A percentile compares a stretch with the other conserved stretches of the same genome.
These are phyloP conservation scores for Halcyon malimbica DNA, from an alignment of 2,113 vertebrate genomes.

Conservation along the genomic window DNA sequence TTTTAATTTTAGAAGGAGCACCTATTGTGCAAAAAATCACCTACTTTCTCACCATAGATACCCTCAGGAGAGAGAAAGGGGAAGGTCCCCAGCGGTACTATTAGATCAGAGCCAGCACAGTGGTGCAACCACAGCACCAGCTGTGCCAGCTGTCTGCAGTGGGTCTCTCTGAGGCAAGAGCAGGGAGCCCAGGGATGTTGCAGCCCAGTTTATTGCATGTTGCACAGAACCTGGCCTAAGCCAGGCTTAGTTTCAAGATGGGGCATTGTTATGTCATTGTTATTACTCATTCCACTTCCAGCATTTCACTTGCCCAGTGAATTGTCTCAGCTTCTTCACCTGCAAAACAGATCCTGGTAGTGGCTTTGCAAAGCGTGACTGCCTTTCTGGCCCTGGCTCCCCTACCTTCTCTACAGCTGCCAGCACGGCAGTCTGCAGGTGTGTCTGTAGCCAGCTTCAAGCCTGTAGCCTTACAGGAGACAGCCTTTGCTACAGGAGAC, in stretches of 20 bases:
- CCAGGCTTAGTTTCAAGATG: background rate
- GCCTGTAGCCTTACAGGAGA: background rate
- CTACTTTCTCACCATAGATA: background rate
- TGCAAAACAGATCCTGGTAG: background rate
- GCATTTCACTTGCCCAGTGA: background rate
- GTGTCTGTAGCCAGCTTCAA: background rate
- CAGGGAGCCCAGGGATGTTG: background rate
- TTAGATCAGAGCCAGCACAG: background rate
- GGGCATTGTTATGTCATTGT: background rate
- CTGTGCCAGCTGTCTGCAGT: background rate
- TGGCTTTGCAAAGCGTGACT: background rate
- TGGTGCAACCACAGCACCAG: background rate
- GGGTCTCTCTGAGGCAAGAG: background rate
- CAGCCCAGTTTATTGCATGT: background rate
- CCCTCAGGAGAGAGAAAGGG: background rate
- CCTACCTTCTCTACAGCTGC: background rate
- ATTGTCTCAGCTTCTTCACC: background rate
- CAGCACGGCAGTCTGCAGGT: accelerated
- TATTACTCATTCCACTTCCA: background rate
- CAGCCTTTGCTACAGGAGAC: background rate
- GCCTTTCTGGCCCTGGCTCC: background rate
- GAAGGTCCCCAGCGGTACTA: background rate
- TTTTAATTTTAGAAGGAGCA: background rate
- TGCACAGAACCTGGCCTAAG: background rate
- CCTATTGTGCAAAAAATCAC: background rate